A percentile compares a stretch with the other conserved stretches of the same genome.
phyloP scores from a whole-genome alignment of 2,888 invertebrate species.

The Drosophila parthenogenetica region DNA sequence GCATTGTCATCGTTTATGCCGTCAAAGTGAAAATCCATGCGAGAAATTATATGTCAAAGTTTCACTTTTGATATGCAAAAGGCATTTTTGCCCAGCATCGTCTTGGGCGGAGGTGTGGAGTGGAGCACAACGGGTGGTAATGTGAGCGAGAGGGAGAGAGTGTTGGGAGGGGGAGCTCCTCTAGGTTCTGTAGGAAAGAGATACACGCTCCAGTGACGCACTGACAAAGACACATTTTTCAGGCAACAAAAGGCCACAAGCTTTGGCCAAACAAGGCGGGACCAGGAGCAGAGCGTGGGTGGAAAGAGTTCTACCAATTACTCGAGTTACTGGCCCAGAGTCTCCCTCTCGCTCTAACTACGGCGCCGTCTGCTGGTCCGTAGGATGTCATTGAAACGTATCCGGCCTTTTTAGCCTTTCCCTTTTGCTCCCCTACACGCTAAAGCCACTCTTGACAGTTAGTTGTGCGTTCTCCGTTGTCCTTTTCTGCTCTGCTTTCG shows the following conservation, averaged over 20 bases:
- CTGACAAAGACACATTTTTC: constrained; percentile 78
- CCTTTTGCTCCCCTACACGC: constrained; percentile 15
- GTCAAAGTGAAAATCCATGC: constrained; percentile 80
- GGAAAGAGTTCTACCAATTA: constrained; percentile 60
- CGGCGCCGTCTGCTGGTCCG: constrained; percentile 17
- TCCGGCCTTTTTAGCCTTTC: constrained; percentile 58
- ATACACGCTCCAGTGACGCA: constrained; percentile 71
- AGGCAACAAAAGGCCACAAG: constrained; percentile 44
- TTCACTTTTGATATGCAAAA: constrained; percentile 78
- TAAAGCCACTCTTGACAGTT: constrained; percentile 24
- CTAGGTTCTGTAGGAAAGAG: neutral
- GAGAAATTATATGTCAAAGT: constrained; percentile 81
- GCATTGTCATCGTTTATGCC: constrained; percentile 77
- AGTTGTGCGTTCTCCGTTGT: constrained; percentile 24
- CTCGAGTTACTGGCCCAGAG: constrained; percentile 70
- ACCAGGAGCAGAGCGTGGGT: neutral
- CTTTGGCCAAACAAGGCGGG: neutral
- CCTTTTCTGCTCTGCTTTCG: constrained; percentile 6
- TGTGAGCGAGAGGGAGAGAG: neutral
- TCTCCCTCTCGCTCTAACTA: neutral
- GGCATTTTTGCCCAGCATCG: constrained; percentile 23
- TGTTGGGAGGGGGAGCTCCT: neutral
- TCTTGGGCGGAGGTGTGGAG: constrained; percentile 15
- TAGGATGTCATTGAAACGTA: constrained; percentile 68
- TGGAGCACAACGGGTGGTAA: neutral